Conservation (phyloP, 2,888 invertebrate species). For the Cryptophagus acutangulus region DNA sequence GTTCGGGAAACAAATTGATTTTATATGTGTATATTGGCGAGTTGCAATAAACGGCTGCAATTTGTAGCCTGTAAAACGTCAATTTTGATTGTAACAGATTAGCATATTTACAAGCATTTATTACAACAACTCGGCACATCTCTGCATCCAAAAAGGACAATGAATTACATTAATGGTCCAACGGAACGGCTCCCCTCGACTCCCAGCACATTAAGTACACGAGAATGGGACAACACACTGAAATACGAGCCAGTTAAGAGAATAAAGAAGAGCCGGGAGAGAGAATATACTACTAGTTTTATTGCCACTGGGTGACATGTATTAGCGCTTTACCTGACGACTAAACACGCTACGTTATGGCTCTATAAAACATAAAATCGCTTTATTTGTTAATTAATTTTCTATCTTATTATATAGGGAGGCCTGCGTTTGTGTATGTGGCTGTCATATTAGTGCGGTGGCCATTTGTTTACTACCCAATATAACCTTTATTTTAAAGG, state of each 20-base stretch:
- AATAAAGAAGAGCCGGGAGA: slow-evolving; percentile 45
- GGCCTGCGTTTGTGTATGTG: slow-evolving; percentile 12
- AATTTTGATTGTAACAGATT: slow-evolving; percentile 19
- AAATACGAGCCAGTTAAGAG: slow-evolving; percentile 48
- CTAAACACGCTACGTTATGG: slow-evolving; percentile 41
- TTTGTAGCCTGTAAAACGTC: no score
- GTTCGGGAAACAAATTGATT: no score
- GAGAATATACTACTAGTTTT: slow-evolving; percentile 46
- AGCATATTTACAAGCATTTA: slow-evolving; percentile 32
- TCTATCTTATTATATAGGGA: slow-evolving; percentile 43
- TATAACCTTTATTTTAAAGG: neutral
- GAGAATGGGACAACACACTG: slow-evolving; percentile 45
- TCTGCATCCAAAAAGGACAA: slow-evolving; percentile 37
- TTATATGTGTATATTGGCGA: no score
- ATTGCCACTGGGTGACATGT: slow-evolving; percentile 44
- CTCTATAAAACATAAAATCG: slow-evolving; percentile 44
- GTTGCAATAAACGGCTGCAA: no score
- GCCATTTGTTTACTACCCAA: slow-evolving; percentile 8
- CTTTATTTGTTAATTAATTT: slow-evolving; percentile 48
- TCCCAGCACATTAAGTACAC: slow-evolving; percentile 45
- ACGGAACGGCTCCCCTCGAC: slow-evolving; percentile 44
- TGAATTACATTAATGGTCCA: slow-evolving; percentile 48
- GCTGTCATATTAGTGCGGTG: slow-evolving; percentile 12
- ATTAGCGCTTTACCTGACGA: slow-evolving; percentile 45
- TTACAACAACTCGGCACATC: slow-evolving; percentile 26